Evolutionary conservation across 2,797 vertebrate genomes (phyloP).

Genomic region (Helarctos malayanus): DNA sequence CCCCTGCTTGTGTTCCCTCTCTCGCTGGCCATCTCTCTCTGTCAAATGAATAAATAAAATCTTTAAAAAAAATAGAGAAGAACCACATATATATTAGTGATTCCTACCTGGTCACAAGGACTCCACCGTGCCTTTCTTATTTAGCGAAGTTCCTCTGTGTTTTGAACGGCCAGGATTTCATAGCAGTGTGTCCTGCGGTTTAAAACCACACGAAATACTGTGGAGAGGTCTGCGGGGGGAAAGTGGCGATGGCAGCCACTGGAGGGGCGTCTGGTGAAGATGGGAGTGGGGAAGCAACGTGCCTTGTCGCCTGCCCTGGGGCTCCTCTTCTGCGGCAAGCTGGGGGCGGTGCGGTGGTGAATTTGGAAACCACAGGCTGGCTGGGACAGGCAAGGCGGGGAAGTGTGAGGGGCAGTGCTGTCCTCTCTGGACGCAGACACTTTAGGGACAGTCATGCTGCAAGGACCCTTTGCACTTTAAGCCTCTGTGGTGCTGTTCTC

Average conservation of each 20-base stretch:
- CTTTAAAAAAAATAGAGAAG: slow-evolving; percentile 3
- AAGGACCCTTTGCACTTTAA: no score
- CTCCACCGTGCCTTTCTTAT: background rate
- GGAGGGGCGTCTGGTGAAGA: no score
- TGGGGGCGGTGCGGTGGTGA: slow-evolving; percentile 84
- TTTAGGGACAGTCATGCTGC: no score
- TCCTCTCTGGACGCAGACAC: background rate
- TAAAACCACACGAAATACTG: slow-evolving; percentile 83
- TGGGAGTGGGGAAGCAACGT: no score
- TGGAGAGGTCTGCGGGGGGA: slow-evolving; percentile 73
- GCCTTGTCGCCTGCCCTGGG: no score
- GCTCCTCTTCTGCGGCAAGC: no score
- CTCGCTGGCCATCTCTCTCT: no score
- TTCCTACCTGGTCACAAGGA: slow-evolving; percentile 21
- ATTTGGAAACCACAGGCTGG: slow-evolving; percentile 86
- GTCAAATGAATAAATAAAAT: no score
- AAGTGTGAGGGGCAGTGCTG: slow-evolving; percentile 68
- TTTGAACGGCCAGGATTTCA: slow-evolving; percentile 59
- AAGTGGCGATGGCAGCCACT: slow-evolving; percentile 73
- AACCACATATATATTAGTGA: background rate
- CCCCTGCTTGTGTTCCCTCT: no score
- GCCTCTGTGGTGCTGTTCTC: background rate
- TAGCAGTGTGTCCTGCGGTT: slow-evolving; percentile 44
- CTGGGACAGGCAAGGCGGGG: slow-evolving; percentile 80
- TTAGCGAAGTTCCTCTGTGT: background rate